Percentiles rank a stretch among this genome's conserved stretches.
Evolutionary conservation across 2,888 invertebrate species (phyloP).

Genomic region (Hololepta plana): DNA sequence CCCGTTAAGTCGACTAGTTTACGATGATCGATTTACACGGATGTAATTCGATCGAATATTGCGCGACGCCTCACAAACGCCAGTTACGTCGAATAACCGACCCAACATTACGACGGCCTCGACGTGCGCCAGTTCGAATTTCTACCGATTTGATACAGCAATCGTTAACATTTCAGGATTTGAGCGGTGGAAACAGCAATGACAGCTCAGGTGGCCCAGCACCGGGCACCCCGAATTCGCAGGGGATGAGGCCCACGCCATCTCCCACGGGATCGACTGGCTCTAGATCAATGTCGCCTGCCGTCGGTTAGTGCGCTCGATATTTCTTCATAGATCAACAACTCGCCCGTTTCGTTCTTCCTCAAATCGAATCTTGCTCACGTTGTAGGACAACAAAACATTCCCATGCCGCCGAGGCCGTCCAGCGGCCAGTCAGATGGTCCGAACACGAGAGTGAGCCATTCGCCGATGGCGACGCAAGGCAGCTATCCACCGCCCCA

Average conservation of each 20-base stretch:
- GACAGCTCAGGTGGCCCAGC: constrained; percentile 46
- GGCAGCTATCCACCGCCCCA: constrained; percentile 43
- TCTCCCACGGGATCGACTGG: constrained; percentile 87
- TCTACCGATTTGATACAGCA: background rate
- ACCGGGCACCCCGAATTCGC: constrained; percentile 50
- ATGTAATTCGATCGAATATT: no score
- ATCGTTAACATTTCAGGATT: constrained; percentile 50
- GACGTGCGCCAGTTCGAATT: background rate
- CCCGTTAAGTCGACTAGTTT: no score
- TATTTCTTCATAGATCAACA: no score
- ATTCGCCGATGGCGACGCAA: constrained; percentile 45
- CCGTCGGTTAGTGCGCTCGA: constrained; percentile 58
- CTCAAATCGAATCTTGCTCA: background rate
- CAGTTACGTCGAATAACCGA: no score
- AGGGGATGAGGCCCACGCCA: constrained; percentile 78
- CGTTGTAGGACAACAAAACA: constrained; percentile 65
- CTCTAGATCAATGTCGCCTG: constrained; percentile 95
- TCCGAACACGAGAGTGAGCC: constrained; percentile 45
- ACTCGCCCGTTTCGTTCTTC: background rate
- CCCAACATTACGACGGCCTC: no score
- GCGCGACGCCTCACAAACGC: no score
- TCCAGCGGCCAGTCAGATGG: constrained; percentile 57
- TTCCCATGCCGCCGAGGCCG: constrained; percentile 91
- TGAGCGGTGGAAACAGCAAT: constrained; percentile 49
- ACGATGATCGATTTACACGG: no score